Conservation (phyloP, 2,888 invertebrate species). For the Scaptodrosophila latifasciaeformis region DNA sequence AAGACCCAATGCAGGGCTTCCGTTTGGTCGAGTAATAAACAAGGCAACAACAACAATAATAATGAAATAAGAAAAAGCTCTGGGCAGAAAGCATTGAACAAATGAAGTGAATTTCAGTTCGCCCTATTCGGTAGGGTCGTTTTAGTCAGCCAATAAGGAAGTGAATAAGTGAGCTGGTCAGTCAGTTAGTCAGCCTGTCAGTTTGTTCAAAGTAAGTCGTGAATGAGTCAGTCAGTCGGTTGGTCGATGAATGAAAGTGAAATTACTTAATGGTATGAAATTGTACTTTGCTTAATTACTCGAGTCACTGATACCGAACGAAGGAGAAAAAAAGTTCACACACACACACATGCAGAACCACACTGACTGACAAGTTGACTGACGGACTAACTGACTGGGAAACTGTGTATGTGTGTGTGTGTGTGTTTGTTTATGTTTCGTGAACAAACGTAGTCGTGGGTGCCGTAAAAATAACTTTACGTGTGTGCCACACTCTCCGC, state of each 20-base stretch:
- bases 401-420: not conserved
- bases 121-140: no score
- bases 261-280: constrained; percentile 70
- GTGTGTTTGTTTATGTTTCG: not conserved
- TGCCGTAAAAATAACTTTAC: constrained; percentile 60
- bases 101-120: no score
- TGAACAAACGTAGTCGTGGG: constrained; percentile 51
- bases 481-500: constrained; percentile 35
- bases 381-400: not conserved
- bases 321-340: constrained; percentile 6
- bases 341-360: constrained; percentile 7
- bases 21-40: constrained; percentile 65
- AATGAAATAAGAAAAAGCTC: no score
- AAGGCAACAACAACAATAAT: constrained; percentile 43
- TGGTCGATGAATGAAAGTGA: constrained; percentile 60
- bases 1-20: no score
- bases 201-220: no score
- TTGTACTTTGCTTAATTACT: constrained; percentile 72
- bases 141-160: no score
- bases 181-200: constrained; percentile 8
- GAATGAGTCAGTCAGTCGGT: constrained; percentile 26
- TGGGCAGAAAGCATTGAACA: no score
- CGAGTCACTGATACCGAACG: constrained; percentile 54
- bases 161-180: constrained; percentile 6
- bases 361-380: constrained; percentile 13